Evolutionary conservation across 2,113 vertebrate genomes (phyloP), one percentile per base, ranked within the genome.

Genomic region (Myiozetetes cayanensis): DNA sequence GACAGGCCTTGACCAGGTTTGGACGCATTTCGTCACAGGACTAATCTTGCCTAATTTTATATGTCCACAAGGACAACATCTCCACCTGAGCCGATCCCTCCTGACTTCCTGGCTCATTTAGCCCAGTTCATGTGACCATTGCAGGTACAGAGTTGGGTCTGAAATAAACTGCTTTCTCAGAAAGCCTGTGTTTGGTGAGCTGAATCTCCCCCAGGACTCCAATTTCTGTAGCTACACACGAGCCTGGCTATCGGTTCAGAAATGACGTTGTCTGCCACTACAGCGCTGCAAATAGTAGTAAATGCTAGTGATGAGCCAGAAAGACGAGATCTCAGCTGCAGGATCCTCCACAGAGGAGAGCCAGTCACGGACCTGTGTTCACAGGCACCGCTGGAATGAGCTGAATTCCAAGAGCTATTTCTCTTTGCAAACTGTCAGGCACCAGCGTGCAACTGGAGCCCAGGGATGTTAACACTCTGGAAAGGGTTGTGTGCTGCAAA

Each of bases 91-190:
- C 44, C 41, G 56, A 87, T 31, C 47, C 10, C 8, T 67, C 59
- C 37, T 78, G 74, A 50, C 46, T 85, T 56, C 71, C 73, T 52
- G 56, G 18, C 37, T 89, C 5, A 0, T 83, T 92, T 22, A 72
- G 65, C 25, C 19, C 62, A 46, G 6, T 28, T 75, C 61, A 63
- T 17, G 56, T 87, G 52, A 59, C 24, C 47, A 47, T 0, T 14
- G 28, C 23, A 74, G 47, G 28, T 22, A 50, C 0, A 1, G 33
- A 30, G 28, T 0, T 35, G 22, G 11, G 39, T 33, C 50, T 81
- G 68, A 88, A 93, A 81, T 52, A 50, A 91, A 82, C 52, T 47
- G 81, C 37, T 89, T 79, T 61, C 58, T 61, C 70, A 59, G 72
- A 74, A 47, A 62, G 21, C 37, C 39, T 19, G 14, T 6, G 43